Conservation (phyloP, 2,113 vertebrate species). For the Enhydra lutris region DNA sequence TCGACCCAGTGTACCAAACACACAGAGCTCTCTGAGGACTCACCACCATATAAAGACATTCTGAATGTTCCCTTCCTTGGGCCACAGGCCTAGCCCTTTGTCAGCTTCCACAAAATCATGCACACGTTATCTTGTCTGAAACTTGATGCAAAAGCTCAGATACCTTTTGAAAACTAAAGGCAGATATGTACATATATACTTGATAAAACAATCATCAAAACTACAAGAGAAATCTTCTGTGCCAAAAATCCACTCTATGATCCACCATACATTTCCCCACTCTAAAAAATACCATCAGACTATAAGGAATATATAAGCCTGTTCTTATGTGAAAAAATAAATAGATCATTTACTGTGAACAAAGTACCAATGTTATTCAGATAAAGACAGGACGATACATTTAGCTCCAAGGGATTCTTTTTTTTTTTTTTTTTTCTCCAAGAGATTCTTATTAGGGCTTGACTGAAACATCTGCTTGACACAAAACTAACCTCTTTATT, state of each 20-base stretch:
- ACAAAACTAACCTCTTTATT: not conserved
- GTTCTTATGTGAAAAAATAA: not conserved
- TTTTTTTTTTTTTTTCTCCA: not conserved
- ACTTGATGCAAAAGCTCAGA: not conserved
- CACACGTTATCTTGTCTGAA: not conserved
- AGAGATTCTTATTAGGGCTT: not conserved
- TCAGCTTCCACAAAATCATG: not conserved
- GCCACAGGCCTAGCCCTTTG: no score
- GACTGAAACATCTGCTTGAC: not conserved
- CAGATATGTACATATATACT: not conserved
- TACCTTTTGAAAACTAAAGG: not conserved
- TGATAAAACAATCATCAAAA: not conserved
- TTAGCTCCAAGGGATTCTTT: not conserved
- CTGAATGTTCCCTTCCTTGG: not conserved
- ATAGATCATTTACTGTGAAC: not conserved
- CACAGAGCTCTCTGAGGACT: not conserved
- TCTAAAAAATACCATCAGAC: conserved; percentile 10
- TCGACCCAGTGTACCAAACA: not conserved
- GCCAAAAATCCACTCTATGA: not conserved
- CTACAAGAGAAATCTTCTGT: not conserved
- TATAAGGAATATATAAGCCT: not conserved
- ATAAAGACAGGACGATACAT: not conserved
- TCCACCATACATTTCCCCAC: not conserved
- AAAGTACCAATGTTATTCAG: not conserved
- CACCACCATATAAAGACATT: not conserved